Conservation (phyloP, 2,888 invertebrate species). For the Pharmacophagus antenor region DNA sequence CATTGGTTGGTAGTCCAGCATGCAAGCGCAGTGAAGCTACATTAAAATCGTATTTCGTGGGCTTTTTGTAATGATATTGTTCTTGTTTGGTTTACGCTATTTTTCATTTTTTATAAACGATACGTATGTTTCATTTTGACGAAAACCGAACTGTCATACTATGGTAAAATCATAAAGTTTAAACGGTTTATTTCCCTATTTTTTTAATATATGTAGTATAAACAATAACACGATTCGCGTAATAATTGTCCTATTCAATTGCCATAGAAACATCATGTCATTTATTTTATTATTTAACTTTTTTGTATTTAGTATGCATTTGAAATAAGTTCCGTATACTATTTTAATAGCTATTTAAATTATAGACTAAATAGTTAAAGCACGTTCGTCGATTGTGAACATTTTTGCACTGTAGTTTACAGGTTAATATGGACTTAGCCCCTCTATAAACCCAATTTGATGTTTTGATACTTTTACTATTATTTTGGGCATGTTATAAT, state of each 20-base stretch:
- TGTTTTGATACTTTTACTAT: too few species aligned
- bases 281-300: background rate
- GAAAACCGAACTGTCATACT: background rate
- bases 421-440: too few species aligned
- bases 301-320: too few species aligned
- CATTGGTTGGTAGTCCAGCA: constrained; percentile 29
- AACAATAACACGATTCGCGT: background rate
- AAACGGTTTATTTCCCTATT: too few species aligned
- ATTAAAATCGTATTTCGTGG: background rate
- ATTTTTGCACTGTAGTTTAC: too few species aligned
- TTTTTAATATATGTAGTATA: too few species aligned
- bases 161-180: background rate
- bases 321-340: too few species aligned
- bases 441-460: too few species aligned
- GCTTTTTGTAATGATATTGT: background rate
- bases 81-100: background rate
- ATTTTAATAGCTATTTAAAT: too few species aligned
- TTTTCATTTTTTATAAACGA: background rate
- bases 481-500: too few species aligned
- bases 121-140: background rate
- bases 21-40: constrained; percentile 1
- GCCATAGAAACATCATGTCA: background rate
- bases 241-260: background rate
- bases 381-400: too few species aligned
- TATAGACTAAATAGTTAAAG: too few species aligned